phyloP scores from a whole-genome alignment of 2,888 invertebrate species.

The Serrognathus titanus region DNA sequence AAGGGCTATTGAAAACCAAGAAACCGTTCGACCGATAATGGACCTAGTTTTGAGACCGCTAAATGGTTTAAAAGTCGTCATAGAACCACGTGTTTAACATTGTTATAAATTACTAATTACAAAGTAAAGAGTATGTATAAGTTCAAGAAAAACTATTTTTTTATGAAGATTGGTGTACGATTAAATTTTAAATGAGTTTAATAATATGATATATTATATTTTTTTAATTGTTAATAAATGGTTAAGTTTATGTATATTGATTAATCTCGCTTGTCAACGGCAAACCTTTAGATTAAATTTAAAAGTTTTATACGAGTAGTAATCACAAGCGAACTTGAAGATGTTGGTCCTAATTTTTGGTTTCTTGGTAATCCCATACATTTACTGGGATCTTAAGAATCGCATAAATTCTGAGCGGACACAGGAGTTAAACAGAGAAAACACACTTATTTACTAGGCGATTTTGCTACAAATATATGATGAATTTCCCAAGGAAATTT shows the following conservation, averaged over 20 bases:
- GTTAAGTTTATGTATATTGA: constrained; percentile 9
- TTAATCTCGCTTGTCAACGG: constrained; percentile 9
- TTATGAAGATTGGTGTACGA: too few relatives aligned
- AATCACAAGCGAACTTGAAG: too few relatives aligned
- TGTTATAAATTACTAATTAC: too few relatives aligned
- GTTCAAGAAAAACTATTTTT: too few relatives aligned
- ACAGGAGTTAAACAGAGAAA: neutral
- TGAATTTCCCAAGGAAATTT: constrained; percentile 20
- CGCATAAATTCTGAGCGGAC: neutral
- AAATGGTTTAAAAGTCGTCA: neutral
- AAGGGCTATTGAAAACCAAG: neutral
- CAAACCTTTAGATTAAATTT: neutral
- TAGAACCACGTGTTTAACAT: neutral
- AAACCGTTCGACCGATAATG: neutral
- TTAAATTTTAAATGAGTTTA: neutral
- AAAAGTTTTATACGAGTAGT: too few relatives aligned
- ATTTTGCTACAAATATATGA: constrained; percentile 24
- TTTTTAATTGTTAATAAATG: neutral
- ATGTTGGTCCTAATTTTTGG: too few relatives aligned
- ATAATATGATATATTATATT: neutral
- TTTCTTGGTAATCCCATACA: too few relatives aligned
- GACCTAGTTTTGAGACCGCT: neutral
- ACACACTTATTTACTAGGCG: constrained; percentile 13
- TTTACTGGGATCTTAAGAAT: too few relatives aligned
- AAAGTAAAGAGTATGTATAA: neutral